Conservation (phyloP, 2,113 vertebrate species). For the Talpa occidentalis region DNA sequence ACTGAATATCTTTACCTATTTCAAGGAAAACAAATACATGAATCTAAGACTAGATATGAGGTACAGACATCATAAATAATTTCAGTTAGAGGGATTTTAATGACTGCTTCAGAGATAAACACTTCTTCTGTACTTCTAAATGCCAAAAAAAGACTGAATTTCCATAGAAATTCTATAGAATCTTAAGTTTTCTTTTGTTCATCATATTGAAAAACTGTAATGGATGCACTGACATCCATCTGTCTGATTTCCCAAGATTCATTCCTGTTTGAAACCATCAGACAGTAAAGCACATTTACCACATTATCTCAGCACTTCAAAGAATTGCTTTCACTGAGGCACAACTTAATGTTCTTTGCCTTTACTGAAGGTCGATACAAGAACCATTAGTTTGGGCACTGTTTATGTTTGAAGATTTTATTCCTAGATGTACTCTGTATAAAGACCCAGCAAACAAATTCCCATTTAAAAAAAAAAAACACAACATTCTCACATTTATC, state of each 20-base stretch:
- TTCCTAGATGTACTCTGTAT: not conserved
- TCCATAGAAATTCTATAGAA: not conserved
- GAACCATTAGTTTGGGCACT: conserved; percentile 49
- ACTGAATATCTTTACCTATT: not conserved
- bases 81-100: not conserved
- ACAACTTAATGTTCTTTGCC: conserved; percentile 42
- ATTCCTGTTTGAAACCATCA: conserved; percentile 49
- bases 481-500: not conserved
- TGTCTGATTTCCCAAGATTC: conserved; percentile 49
- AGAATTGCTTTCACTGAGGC: conserved; percentile 46
- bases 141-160: not conserved
- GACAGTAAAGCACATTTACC: conserved; percentile 50
- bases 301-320: conserved; percentile 61
- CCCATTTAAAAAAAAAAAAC: not conserved
- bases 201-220: not conserved
- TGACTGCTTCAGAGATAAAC: not conserved
- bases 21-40: not conserved
- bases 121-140: not conserved
- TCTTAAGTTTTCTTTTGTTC: conserved; percentile 6
- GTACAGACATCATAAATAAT: not conserved
- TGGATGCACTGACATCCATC: conserved; percentile 20
- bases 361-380: conserved; percentile 28
- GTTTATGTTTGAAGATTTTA: conserved; percentile 9
- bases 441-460: not conserved
- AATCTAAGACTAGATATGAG: not conserved